These are phyloP conservation scores for Moxostoma hubbsi DNA, from an alignment of 2,797 vertebrate species.

Conservation along the genomic window DNA sequence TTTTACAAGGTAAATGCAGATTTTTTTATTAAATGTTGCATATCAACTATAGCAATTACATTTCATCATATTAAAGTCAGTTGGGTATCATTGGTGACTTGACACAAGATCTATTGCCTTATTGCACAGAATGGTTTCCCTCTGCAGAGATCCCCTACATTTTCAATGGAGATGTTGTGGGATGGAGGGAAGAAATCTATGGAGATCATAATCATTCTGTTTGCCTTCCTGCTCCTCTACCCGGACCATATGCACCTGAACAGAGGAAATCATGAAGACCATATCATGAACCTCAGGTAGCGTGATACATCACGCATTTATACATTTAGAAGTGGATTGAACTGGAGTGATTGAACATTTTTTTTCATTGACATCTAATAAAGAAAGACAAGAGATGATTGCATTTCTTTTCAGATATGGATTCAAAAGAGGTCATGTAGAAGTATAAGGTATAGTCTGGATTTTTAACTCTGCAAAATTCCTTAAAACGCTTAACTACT, in stretches of 20 bases:
- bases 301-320: background rate
- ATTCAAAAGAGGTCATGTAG: conserved; percentile 91
- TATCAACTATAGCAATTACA: conserved; percentile 11
- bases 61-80: conserved; percentile 20
- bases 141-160: conserved; percentile 88
- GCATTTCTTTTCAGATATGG: conserved; percentile 85
- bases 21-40: background rate
- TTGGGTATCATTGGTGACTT: background rate
- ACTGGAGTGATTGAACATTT: background rate
- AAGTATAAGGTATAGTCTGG: conserved; percentile 89
- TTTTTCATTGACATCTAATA: too few relatives aligned
- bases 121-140: conserved; percentile 90
- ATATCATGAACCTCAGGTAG: conserved; percentile 88
- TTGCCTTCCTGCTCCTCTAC: conserved; percentile 90
- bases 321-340: background rate
- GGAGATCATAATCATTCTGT: conserved; percentile 90
- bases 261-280: conserved; percentile 97
- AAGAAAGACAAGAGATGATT: background rate
- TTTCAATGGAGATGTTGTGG: conserved; percentile 97
- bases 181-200: conserved; percentile 93
- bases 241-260: conserved; percentile 92
- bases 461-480: background rate
- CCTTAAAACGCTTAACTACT: too few relatives aligned
- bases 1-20: conserved; percentile 89
- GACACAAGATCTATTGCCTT: background rate